Evolutionary conservation across 64 coral and sea anemone species (phyloP).

Genomic region (Porites lutea): DNA sequence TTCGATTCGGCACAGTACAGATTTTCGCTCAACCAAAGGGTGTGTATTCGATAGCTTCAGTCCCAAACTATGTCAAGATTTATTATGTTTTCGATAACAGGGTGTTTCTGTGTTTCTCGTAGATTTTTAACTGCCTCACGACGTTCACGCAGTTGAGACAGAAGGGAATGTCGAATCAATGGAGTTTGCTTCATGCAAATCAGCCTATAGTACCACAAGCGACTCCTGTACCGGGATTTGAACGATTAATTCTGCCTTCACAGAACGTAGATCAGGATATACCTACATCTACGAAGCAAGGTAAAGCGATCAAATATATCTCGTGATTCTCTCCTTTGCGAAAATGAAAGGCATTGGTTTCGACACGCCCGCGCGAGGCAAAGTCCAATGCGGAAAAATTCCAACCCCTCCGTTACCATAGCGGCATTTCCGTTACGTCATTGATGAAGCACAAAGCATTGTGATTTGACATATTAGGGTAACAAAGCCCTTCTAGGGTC

Average conservation of each 20-base stretch:
- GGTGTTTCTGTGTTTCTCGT: neutral
- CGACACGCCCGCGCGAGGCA: neutral
- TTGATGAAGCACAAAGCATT: neutral
- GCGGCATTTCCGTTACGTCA: neutral
- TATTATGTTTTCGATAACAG: neutral
- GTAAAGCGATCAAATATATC: neutral
- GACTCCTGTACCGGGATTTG: conserved; percentile 4
- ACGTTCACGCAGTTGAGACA: neutral
- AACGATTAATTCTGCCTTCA: conserved; percentile 5
- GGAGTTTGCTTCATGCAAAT: conserved; percentile 6
- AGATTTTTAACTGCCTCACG: conserved; percentile 19
- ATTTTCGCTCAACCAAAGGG: neutral
- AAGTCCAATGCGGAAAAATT: conserved; percentile 41
- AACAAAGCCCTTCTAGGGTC: too few species aligned
- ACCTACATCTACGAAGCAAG: neutral
- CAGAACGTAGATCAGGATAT: neutral
- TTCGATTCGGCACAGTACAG: neutral
- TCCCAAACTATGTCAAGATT: neutral
- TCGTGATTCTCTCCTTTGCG: neutral
- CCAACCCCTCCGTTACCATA: neutral
- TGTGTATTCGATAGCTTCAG: neutral
- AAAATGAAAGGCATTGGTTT: neutral
- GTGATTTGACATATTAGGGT: too few species aligned
- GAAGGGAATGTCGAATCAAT: neutral
- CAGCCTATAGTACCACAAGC: conserved; percentile 12